phyloP scores from a whole-genome alignment of 64 coral and sea anemone genomes.

The Pocillopora damicornis region DNA sequence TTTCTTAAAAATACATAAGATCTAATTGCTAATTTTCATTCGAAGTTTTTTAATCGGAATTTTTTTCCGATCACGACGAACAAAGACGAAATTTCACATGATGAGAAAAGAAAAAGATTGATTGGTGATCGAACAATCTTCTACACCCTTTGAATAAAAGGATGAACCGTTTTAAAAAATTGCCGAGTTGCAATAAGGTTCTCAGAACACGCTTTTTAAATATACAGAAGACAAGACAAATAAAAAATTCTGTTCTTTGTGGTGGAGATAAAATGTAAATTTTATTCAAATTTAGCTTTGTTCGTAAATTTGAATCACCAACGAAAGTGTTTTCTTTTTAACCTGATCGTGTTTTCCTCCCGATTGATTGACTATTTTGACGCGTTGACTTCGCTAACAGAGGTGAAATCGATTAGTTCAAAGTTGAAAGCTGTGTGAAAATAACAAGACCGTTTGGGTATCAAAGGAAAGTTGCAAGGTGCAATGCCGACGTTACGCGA shows the following conservation, averaged over 20 bases:
- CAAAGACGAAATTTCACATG: too few relatives aligned
- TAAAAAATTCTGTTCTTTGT: constrained; percentile 5
- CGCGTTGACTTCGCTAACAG: neutral
- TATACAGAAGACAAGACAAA: constrained; percentile 15
- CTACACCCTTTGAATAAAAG: neutral
- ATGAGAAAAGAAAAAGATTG: too few relatives aligned
- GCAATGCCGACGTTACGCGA: constrained; percentile 2
- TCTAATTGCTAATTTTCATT: too few relatives aligned
- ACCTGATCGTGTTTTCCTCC: too few relatives aligned
- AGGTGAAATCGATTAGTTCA: neutral
- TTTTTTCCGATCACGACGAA: too few relatives aligned
- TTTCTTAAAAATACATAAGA: too few relatives aligned
- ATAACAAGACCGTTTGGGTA: neutral
- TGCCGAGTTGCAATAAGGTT: neutral
- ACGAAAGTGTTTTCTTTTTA: neutral
- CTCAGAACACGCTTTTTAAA: neutral
- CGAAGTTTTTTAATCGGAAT: too few relatives aligned
- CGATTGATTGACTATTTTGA: neutral
- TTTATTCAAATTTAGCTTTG: constrained; percentile 24
- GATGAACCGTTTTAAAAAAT: neutral
- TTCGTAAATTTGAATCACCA: neutral
- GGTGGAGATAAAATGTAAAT: constrained; percentile 16
- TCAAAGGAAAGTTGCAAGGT: neutral
- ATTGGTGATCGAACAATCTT: too few relatives aligned
- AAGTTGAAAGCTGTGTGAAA: too few relatives aligned